A percentile compares a stretch with the other conserved stretches of the same genome.
Evolutionary conservation across 2,113 vertebrate genomes (phyloP).

Genomic region (Gymnorhina tibicen): DNA sequence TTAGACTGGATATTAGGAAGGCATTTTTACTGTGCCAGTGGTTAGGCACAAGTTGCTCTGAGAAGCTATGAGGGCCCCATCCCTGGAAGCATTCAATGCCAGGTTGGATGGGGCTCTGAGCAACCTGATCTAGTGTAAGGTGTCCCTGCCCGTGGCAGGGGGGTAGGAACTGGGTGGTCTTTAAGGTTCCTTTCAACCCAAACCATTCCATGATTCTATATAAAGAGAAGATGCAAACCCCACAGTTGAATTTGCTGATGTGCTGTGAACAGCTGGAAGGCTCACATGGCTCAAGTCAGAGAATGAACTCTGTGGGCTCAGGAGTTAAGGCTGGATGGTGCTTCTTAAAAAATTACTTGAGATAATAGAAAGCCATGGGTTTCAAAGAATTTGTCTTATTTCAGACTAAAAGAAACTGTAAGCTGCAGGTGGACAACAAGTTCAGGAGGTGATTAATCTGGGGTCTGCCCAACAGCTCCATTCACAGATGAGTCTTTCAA

Average conservation of each 20-base stretch:
- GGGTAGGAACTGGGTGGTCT: not conserved
- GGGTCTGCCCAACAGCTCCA: fast-evolving
- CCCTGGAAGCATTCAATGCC: not conserved
- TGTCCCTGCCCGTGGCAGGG: not conserved
- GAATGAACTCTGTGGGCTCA: not conserved
- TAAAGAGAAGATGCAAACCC: not conserved
- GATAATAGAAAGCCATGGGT: not conserved
- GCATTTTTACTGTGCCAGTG: not conserved
- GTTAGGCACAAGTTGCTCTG: not conserved
- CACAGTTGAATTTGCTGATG: not conserved
- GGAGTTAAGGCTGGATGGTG: not conserved
- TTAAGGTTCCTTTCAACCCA: not conserved
- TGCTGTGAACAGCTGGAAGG: not conserved
- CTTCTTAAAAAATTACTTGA: not conserved
- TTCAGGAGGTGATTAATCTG: not conserved
- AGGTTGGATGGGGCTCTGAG: not conserved
- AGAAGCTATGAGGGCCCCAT: not conserved
- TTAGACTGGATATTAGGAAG: not conserved
- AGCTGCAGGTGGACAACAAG: not conserved
- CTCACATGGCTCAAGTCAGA: fast-evolving
- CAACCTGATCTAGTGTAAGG: not conserved
- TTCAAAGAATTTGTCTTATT: not conserved
- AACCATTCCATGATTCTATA: not conserved
- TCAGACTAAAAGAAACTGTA: not conserved
- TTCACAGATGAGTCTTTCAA: not conserved